A percentile compares a stretch with the other conserved stretches of the same genome.
These are phyloP conservation scores for Propsilocerus akamusi DNA, from an alignment of 1,140 invertebrate genomes.

Conservation along the genomic window DNA sequence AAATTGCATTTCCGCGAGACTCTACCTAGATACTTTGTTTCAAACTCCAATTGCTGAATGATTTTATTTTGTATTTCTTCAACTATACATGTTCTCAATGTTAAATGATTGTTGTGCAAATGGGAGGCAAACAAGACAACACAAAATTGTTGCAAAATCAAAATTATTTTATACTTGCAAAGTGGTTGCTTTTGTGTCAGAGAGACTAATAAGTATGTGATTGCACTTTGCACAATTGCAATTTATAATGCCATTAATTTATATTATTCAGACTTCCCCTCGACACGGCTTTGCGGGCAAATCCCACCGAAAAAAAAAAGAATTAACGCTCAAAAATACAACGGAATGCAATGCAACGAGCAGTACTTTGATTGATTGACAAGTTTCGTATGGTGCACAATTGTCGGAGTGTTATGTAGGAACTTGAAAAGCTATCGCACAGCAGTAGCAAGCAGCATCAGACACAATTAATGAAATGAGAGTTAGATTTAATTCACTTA, in stretches of 20 bases:
- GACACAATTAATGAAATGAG: not conserved
- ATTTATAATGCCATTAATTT: slow-evolving; percentile 1
- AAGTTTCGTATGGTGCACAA: too few species aligned
- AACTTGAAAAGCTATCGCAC: too few species aligned
- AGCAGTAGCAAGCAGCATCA: not conserved
- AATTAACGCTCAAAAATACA: not conserved
- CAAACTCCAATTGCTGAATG: too few species aligned
- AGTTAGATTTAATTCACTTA: not conserved
- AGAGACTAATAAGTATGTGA: not conserved
- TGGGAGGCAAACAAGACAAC: not conserved
- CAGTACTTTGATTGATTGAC: too few species aligned
- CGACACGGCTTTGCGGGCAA: not conserved
- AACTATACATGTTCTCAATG: too few species aligned
- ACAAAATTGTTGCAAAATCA: not conserved
- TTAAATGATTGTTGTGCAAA: not conserved
- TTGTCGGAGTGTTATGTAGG: too few species aligned
- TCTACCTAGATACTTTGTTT: too few species aligned
- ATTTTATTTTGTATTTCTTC: too few species aligned
- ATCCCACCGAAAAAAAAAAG: not conserved
- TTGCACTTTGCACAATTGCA: slow-evolving; percentile 1
- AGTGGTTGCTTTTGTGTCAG: too few species aligned
- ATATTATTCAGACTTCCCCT: not conserved
- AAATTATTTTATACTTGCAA: not conserved
- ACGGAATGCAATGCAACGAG: not conserved
- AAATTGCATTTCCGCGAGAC: too few species aligned